phyloP scores from a whole-genome alignment of 2,113 vertebrate genomes.

The Phainopepla nitens region DNA sequence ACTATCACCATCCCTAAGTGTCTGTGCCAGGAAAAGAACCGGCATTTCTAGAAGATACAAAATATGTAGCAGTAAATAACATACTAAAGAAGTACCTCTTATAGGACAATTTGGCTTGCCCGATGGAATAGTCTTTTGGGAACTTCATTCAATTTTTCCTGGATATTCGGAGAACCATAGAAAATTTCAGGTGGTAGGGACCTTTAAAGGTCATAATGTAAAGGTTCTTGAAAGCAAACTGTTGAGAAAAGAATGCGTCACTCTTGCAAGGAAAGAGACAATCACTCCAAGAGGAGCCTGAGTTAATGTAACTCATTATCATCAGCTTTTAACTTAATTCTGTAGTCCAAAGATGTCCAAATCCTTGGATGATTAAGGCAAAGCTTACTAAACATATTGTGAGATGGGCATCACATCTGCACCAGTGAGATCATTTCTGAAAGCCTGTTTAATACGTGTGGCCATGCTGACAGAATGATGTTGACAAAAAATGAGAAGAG shows the following conservation, averaged over 20 bases:
- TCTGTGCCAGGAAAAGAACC: neutral
- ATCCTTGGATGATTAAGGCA: neutral
- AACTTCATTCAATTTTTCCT: neutral
- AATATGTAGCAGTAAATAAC: neutral
- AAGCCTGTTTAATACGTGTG: neutral
- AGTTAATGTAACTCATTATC: neutral
- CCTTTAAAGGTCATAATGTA: neutral
- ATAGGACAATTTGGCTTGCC: neutral
- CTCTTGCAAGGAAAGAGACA: neutral
- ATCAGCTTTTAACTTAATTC: neutral
- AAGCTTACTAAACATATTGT: neutral
- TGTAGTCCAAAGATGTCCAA: neutral
- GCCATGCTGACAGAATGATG: neutral
- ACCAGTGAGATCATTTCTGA: neutral
- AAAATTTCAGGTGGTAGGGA: neutral
- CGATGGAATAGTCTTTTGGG: neutral
- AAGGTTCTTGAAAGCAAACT: neutral
- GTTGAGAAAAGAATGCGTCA: neutral
- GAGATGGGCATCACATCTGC: neutral
- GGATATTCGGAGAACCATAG: neutral
- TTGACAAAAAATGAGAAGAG: neutral
- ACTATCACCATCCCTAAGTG: neutral
- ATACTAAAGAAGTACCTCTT: neutral
- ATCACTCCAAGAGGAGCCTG: neutral
- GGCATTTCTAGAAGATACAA: neutral